Conservation (phyloP, 2,113 vertebrate genomes). For the Takifugu flavidus region DNA sequence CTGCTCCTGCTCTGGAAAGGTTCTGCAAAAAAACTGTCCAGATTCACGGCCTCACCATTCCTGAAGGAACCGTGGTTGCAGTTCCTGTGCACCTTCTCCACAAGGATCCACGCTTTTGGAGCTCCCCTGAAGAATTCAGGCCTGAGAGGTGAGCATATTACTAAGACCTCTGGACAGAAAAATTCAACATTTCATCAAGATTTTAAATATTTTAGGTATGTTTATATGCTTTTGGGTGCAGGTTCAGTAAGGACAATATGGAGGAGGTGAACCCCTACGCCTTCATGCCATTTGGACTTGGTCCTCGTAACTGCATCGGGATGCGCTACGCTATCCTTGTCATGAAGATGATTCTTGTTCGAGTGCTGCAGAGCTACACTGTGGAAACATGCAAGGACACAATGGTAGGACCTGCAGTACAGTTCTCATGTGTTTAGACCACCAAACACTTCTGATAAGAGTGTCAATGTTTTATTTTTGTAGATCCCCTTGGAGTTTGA, state of each 20-base stretch:
- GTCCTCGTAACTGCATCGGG: constrained; percentile 66
- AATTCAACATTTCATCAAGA: not conserved
- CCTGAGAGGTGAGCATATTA: constrained; percentile 56
- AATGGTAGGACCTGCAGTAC: constrained; percentile 10
- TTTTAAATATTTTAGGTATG: not conserved
- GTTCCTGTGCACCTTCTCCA: constrained; percentile 40
- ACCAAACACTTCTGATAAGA: not conserved
- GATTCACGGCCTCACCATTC: constrained; percentile 51
- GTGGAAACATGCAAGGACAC: constrained; percentile 60
- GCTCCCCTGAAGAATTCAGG: constrained; percentile 49
- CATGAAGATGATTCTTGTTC: constrained; percentile 50
- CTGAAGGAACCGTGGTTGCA: constrained; percentile 30
- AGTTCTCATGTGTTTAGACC: not conserved
- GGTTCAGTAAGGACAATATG: constrained; percentile 51
- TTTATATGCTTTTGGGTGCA: constrained; percentile 13
- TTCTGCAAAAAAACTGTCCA: constrained; percentile 55
- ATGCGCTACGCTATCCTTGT: constrained; percentile 60
- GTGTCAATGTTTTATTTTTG: constrained; percentile 2
- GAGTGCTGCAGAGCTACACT: constrained; percentile 57
- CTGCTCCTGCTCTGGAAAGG: constrained; percentile 51
- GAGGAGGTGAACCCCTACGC: constrained; percentile 55
- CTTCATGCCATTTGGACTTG: constrained; percentile 58
- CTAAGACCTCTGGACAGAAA: no score
- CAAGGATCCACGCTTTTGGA: constrained; percentile 59
- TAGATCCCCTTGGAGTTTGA: constrained; percentile 53